Conservation (phyloP, 2,113 vertebrate species). For the cattle (Bos taurus) region ARS-UCD2.0 NC_037339.1:58523501-58524000, state of each 20-base stretch:
- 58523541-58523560: not conserved
- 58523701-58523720: not conserved
- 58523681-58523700: not conserved
- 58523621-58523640: not conserved
- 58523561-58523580: not conserved
- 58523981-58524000: not conserved
- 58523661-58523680: not conserved
- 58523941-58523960: not conserved
- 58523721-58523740: not conserved
- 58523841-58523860: not conserved
- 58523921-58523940: not conserved
- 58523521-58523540: not conserved
- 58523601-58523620: not conserved
- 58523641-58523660: not conserved
- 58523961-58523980: not conserved
- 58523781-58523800: not conserved
- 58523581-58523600: not conserved
- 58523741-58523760: not conserved
- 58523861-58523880: not conserved
- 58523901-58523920: not conserved
- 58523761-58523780: not conserved
- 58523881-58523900: not conserved
- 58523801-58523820: not conserved
- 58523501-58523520: not conserved
- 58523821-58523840: not conserved